phyloP scores from a whole-genome alignment of 2,113 vertebrate species.

The Solea solea region DNA sequence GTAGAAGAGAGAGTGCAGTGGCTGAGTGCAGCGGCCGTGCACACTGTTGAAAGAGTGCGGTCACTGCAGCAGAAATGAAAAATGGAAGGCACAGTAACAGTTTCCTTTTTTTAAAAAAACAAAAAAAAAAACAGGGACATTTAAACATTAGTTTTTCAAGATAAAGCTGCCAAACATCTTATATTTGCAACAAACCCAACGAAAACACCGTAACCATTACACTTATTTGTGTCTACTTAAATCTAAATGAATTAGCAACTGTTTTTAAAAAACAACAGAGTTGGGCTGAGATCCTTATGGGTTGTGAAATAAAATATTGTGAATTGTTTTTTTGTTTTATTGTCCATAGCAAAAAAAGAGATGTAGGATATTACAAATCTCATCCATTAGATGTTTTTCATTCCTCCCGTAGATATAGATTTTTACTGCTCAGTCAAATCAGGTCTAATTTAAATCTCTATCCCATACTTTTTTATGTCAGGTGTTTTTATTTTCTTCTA shows the following conservation, averaged over 20 bases:
- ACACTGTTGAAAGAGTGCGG: constrained; percentile 20
- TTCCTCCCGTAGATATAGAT: not conserved
- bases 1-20: constrained; percentile 47
- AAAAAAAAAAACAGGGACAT: not conserved
- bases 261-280: not conserved
- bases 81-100: not conserved
- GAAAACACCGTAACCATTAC: not conserved
- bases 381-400: not conserved
- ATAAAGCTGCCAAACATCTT: not conserved
- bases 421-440: not conserved
- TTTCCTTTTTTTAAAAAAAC: not conserved
- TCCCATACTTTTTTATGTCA: not conserved
- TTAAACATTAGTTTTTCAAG: not conserved
- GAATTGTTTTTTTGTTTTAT: not conserved
- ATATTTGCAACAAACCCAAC: not conserved
- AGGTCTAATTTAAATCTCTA: not conserved
- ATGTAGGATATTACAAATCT: no score
- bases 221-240: not conserved
- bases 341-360: not conserved
- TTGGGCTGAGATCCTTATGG: no score
- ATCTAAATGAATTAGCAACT: not conserved
- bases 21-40: constrained; percentile 56
- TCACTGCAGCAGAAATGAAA: constrained; percentile 37
- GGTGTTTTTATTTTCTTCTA: not conserved
- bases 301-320: not conserved